A percentile compares a stretch with the other conserved stretches of the same genome.
These are phyloP conservation scores for Scortum barcoo DNA, from an alignment of 2,113 vertebrate species.

Conservation along the genomic window DNA sequence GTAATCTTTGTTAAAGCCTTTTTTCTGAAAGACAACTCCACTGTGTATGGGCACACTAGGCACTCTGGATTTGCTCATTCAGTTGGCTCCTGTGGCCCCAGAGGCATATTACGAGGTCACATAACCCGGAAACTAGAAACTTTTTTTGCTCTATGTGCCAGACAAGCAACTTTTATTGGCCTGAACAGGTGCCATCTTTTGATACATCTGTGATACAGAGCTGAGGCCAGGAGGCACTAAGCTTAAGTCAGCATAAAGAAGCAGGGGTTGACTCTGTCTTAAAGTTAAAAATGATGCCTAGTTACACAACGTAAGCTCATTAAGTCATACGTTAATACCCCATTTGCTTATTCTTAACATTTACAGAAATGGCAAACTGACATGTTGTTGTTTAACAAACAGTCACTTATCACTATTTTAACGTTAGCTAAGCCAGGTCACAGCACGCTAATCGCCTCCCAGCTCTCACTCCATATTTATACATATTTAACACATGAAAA, in stretches of 20 bases:
- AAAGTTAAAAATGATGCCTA: not conserved
- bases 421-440: not conserved
- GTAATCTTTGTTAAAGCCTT: too few relatives aligned
- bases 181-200: too few relatives aligned
- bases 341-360: not conserved
- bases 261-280: not conserved
- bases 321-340: not conserved
- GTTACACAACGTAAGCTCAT: not conserved
- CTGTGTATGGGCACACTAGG: too few relatives aligned
- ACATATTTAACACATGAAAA: too few relatives aligned
- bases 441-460: not conserved
- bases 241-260: constrained; percentile 3
- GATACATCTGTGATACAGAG: not conserved
- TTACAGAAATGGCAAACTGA: not conserved
- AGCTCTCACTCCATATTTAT: not conserved
- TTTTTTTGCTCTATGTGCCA: too few relatives aligned
- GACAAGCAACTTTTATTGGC: too few relatives aligned
- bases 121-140: too few relatives aligned
- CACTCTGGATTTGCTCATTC: too few relatives aligned
- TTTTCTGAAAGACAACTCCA: too few relatives aligned
- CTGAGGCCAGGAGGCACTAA: not conserved
- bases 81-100: too few relatives aligned
- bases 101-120: too few relatives aligned
- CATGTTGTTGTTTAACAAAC: not conserved
- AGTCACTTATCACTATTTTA: not conserved